Evolutionary conservation across 2,888 invertebrate species (phyloP), one percentile per base, ranked within the genome.

Genomic region (Eupithecia pulchellata): DNA sequence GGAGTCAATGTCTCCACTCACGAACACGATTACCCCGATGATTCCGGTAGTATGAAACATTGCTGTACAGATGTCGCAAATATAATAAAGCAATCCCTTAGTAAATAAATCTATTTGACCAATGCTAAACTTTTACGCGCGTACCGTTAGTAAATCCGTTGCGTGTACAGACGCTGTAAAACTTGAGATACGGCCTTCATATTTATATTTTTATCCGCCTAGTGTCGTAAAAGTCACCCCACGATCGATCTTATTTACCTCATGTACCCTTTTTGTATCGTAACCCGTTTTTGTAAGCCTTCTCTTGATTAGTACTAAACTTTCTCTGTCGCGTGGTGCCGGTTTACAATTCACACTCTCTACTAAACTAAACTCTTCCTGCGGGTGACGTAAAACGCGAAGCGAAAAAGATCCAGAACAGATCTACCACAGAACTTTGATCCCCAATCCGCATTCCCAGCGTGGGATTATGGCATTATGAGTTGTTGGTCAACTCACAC

Each of bases 191-290:
- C 58, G 34, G 36, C 64, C 64, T 68, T 67, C 67, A 64, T 71
- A 67, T 71, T 71, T 71, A 64, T 71, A 64, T 61, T 60, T 69
- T 32, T 47, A 64, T 58, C 64, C 39, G 39, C 30, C 60, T 42
- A 36, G 47, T 29, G 64, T 69, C 69, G 64, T 65, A 69, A 64
- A 65, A 65, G 25, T 47, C 34, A 32, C 60, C 57, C 52, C 64
- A 55, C 27, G 52, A 61, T 69, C 64, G 60, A 64, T 64, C 52
- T 65, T n/a, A n/a, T 30, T 32, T 20, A n/a, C 58, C n/a, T 30
- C 32, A 8, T 29, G 29, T 6, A 30, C 20, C 32, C 60, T 20
- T 61, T 61, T 36, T 34, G 2, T 36, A 34, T 61, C 25, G 61
- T 6, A 20, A 61, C 34, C 20, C 32, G 32, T 61, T 57, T 61